Evolutionary conservation across 2,797 vertebrate genomes (phyloP).

Genomic region (Squalus acanthias): DNA sequence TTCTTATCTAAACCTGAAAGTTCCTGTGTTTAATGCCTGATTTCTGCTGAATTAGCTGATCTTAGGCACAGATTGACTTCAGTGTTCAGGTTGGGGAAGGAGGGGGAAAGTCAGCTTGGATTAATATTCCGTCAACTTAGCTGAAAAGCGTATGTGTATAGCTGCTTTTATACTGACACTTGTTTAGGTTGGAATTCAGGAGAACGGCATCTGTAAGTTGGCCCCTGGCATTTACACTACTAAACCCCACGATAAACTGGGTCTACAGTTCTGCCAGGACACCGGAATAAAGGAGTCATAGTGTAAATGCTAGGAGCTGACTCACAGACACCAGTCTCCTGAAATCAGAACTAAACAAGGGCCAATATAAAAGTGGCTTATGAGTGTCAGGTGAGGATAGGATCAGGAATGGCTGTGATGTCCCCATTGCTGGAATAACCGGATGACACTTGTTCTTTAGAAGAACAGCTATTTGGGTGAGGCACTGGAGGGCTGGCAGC

Average conservation of each 20-base stretch:
- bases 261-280: background rate
- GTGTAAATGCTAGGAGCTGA: background rate
- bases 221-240: background rate
- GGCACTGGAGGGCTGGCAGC: background rate
- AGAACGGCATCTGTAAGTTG: background rate
- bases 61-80: background rate
- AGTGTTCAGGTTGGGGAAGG: background rate
- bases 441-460: background rate
- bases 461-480: background rate
- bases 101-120: background rate
- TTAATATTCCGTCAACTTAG: background rate
- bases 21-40: background rate
- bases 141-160: background rate
- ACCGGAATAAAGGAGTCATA: background rate
- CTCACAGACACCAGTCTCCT: background rate
- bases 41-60: background rate
- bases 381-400: background rate
- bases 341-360: background rate
- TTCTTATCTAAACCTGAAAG: constrained; percentile 17
- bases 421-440: background rate
- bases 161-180: background rate
- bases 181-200: background rate
- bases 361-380: background rate
- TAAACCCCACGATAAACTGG: background rate
- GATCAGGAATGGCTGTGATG: background rate